Conservation (phyloP, 2,888 invertebrate species). For the Drosophila greeni region DNA sequence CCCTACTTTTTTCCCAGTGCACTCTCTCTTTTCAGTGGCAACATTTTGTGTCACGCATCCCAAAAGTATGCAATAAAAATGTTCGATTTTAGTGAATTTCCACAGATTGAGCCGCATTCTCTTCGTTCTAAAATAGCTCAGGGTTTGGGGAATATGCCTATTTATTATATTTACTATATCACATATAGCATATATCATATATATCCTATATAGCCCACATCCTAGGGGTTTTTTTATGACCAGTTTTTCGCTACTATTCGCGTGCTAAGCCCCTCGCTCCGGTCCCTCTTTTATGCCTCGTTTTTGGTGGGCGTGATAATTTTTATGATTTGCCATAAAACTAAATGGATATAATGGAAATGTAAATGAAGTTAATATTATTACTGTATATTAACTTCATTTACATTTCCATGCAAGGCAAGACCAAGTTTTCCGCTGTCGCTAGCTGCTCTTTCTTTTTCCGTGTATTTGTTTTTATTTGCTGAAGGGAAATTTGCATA, state of each 20-base stretch:
- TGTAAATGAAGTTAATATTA: too few species aligned
- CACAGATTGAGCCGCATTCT: conserved; percentile 11
- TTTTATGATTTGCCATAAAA: conserved; percentile 72
- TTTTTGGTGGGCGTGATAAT: conserved; percentile 69
- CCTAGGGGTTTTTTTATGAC: conserved; percentile 36
- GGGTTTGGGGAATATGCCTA: conserved; percentile 2
- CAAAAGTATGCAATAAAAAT: conserved; percentile 33
- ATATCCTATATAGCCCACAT: background rate
- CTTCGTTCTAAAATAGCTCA: background rate
- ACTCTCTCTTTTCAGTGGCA: background rate
- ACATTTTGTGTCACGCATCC: conserved; percentile 19
- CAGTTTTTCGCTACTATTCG: conserved; percentile 37
- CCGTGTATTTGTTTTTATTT: conserved; percentile 16
- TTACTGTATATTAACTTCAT: conserved; percentile 71
- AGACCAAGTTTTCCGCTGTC: conserved; percentile 1
- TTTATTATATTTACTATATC: background rate
- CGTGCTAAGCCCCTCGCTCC: conserved; percentile 39
- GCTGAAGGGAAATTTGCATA: conserved; percentile 53
- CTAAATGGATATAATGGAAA: too few species aligned
- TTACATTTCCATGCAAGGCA: conserved; percentile 52
- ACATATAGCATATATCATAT: background rate
- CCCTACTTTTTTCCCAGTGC: background rate
- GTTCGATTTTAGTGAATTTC: conserved; percentile 25
- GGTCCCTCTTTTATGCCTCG: conserved; percentile 52
- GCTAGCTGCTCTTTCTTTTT: conserved; percentile 11